phyloP scores from a whole-genome alignment of 2,113 vertebrate genomes.

The Oncorhynchus tshawytscha region DNA sequence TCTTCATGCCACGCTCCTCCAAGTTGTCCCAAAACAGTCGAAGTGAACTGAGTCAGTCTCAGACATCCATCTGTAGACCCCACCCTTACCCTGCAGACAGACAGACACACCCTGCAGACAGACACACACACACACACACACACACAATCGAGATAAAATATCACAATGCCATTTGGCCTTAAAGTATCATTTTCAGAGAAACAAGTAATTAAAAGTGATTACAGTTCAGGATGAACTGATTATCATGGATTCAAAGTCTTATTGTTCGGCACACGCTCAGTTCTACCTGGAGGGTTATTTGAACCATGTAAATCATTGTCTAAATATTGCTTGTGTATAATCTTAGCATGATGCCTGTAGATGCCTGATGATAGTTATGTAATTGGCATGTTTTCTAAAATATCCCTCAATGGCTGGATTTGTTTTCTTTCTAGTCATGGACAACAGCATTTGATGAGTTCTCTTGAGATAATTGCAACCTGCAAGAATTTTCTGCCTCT shows the following conservation, averaged over 20 bases:
- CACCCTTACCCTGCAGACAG: slow-evolving; percentile 35
- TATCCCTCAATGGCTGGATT: neutral
- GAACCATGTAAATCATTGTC: neutral
- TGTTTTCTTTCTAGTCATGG: neutral
- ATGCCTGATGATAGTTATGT: neutral
- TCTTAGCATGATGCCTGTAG: neutral
- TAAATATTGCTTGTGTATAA: neutral
- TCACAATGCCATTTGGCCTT: slow-evolving; percentile 12
- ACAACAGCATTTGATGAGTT: neutral
- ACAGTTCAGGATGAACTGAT: slow-evolving; percentile 7
- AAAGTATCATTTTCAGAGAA: slow-evolving; percentile 28
- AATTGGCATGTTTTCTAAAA: neutral
- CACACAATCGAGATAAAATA: neutral
- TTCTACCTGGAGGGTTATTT: neutral
- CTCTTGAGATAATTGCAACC: neutral
- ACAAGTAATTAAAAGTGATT: slow-evolving; percentile 6
- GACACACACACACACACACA: neutral
- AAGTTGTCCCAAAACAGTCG: slow-evolving; percentile 50
- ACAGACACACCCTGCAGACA: neutral
- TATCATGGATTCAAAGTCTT: slow-evolving; percentile 7
- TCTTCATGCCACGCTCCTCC: slow-evolving; percentile 60
- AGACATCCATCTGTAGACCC: slow-evolving; percentile 45
- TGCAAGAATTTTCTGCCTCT: neutral
- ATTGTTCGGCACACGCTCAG: neutral
- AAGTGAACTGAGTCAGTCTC: slow-evolving; percentile 44